Evolutionary conservation across 2,797 vertebrate species (phyloP), one percentile per base, ranked within the genome.

Genomic region (Eulemur rubriventer): DNA sequence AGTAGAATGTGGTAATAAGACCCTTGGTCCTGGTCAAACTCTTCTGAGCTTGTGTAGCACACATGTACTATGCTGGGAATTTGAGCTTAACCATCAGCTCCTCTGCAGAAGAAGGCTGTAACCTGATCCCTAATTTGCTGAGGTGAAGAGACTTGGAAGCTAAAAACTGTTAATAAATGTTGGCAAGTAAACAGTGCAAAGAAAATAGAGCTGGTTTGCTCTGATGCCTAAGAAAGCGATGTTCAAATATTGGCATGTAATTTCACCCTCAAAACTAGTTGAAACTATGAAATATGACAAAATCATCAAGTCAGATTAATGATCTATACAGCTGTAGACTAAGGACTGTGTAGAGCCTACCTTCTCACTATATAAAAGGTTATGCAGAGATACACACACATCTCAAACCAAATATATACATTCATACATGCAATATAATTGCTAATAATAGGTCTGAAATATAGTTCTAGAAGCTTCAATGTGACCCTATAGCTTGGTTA

Each of bases 351-450:
- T 10, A 96, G 83, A 98, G 80, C 72, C 46, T 97, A 92, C 89
- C 95, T 97, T 97, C 97, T 95, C 5, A 57, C 91, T 73, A 91
- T 87, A 88, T 86, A 96, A 96, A 97, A 93, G 43, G 59, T 93
- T 84, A 83, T 86, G 79, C 38, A 92, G 98, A 98, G 90, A 94
- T 97, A 94, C 70, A 92, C 83, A 93, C 87, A 97, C 87, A 97
- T 97, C 94, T 98, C 96, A 97, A 97, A 98, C 98, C 97, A 97
- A 97, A 98, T 98, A 96, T 97, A 96, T 97, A 98, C 97, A 98
- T 79, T 98, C 95, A 97, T 92, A 98, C 98, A 99, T 99, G 99
- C 99, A 98, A 97, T 98, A 98, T 97, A 98, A 98, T 98, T 98
- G 97, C 96, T 98, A 98, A 98, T 91, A 98, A 75, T 98, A 96